Evolutionary conservation across 1,140 invertebrate genomes (phyloP).

Genomic region (Nebria ingens): DNA sequence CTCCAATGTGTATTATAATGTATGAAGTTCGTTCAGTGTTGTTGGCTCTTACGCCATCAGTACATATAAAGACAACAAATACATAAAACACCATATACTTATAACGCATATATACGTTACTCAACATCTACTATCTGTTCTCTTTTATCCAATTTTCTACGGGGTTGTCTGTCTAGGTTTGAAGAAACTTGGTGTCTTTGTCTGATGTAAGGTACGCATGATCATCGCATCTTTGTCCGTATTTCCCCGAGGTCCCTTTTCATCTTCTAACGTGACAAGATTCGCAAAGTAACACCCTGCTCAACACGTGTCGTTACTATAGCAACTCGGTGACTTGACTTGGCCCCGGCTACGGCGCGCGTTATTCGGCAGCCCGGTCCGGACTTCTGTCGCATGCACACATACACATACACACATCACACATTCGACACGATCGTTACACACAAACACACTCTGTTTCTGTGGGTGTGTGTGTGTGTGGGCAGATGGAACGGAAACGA

Average conservation of each 20-base stretch:
- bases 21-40: too few relatives aligned
- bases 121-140: slow-evolving; percentile 6
- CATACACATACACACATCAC: background rate
- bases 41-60: too few relatives aligned
- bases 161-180: slow-evolving; percentile 3
- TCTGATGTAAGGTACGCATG: background rate
- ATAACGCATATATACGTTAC: slow-evolving; percentile 9
- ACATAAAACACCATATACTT: slow-evolving; percentile 9
- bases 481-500: too few relatives aligned
- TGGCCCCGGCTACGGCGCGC: too few relatives aligned
- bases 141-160: slow-evolving; percentile 9
- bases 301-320: slow-evolving; percentile 37
- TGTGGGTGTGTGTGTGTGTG: too few relatives aligned
- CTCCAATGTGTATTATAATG: too few relatives aligned
- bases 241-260: slow-evolving; percentile 25
- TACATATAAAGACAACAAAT: too few relatives aligned
- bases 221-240: background rate
- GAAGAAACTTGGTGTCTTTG: background rate
- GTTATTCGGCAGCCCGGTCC: too few relatives aligned
- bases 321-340: slow-evolving; percentile 22
- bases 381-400: background rate
- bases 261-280: slow-evolving; percentile 36
- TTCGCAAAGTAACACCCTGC: slow-evolving; percentile 34
- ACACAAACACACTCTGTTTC: background rate
- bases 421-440: background rate